Evolutionary conservation across 35 echinoderm and acorn worm genomes (phyloP), one percentile per base, ranked within the genome.

Genomic region (Diadema setosum): DNA sequence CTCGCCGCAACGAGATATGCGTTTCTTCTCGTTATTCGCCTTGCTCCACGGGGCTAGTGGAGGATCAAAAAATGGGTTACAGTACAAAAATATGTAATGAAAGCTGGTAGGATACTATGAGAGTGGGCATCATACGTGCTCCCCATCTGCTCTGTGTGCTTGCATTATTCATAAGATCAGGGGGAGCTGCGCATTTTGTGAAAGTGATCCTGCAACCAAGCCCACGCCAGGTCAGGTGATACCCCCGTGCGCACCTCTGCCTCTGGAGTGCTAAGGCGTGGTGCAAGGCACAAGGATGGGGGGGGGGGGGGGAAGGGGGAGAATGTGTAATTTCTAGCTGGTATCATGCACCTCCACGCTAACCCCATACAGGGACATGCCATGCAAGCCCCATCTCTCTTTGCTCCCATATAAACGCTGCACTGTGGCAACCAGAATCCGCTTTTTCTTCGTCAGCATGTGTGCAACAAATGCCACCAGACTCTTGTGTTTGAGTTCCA

Each of bases 121-220:
- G 73, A 21, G 73, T n/a, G 30, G 21, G 30, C 30, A 34, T 67
- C 63, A 67, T 8, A 67, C 63, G 63, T 67, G 73, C 73, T 78
- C 21, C 27, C 40, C 15, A 15, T 78, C 33, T 78, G 6, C 69
- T 36, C 29, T 67, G 14, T 67, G 44, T 32, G 20, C 73, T 5
- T 78, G 73, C 73, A 78, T 78, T 78, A 78, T 78, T 78, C 73
- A 78, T 78, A 21, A 67, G 63, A 12, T 67, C n/a, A 67, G 30
- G 27, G 2, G 7, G 63, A 67, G 63, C 30, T 67, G 63, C 63
- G 63, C 37, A 67, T 33, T 67, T 67, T 33, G 29, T 26, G 63
- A 67, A 67, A 67, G 63, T 67, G 30, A 67, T 67, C 63, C 5
- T 12, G 12, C 27, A 34, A 67, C 37, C 27, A 67, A 33, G 63